Percentiles rank a stretch among this genome's conserved stretches.
These are phyloP conservation scores for Caenorhabditis zanzibari DNA, from an alignment of 2,888 invertebrate species.

Conservation along the genomic window DNA sequence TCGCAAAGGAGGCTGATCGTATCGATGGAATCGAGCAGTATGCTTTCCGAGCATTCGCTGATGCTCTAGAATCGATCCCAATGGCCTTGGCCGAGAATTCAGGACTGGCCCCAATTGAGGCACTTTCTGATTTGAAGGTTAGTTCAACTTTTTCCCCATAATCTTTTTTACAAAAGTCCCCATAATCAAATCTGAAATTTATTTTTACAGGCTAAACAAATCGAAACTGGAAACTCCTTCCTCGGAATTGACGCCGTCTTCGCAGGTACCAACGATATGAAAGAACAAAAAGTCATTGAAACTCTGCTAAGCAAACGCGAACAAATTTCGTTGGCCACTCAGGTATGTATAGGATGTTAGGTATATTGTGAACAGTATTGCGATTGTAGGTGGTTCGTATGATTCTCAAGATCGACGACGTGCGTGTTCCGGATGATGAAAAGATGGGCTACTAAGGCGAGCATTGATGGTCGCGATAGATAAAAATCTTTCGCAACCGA, in stretches of 20 bases:
- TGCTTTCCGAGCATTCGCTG: slow-evolving; percentile 95
- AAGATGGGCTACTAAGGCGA: slow-evolving; percentile 65
- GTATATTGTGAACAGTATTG: background rate
- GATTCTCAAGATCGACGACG: slow-evolving; percentile 99
- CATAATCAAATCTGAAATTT: too few relatives aligned
- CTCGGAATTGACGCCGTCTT: slow-evolving; percentile 97
- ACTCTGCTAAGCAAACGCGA: slow-evolving; percentile 97
- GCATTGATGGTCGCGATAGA: slow-evolving; percentile 31
- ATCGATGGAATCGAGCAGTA: slow-evolving; percentile 95
- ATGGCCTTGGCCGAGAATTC: slow-evolving; percentile 97
- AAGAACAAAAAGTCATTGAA: slow-evolving; percentile 93
- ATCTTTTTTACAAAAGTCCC: background rate
- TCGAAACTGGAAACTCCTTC: slow-evolving; percentile 90
- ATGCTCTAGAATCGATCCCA: slow-evolving; percentile 95
- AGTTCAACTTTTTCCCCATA: background rate
- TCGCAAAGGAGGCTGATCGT: slow-evolving; percentile 91
- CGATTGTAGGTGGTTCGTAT: slow-evolving; percentile 91
- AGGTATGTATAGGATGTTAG: slow-evolving; percentile 84
- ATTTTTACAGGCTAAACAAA: slow-evolving; percentile 89
- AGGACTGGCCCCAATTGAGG: slow-evolving; percentile 94
- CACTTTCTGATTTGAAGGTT: slow-evolving; percentile 86
- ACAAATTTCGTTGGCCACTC: slow-evolving; percentile 96
- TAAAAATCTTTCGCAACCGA: slow-evolving; percentile 45
- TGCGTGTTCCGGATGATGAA: slow-evolving; percentile 87
- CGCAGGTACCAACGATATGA: slow-evolving; percentile 92